phyloP scores from a whole-genome alignment of 2,797 vertebrate species.

The Telmatherina bonti region DNA sequence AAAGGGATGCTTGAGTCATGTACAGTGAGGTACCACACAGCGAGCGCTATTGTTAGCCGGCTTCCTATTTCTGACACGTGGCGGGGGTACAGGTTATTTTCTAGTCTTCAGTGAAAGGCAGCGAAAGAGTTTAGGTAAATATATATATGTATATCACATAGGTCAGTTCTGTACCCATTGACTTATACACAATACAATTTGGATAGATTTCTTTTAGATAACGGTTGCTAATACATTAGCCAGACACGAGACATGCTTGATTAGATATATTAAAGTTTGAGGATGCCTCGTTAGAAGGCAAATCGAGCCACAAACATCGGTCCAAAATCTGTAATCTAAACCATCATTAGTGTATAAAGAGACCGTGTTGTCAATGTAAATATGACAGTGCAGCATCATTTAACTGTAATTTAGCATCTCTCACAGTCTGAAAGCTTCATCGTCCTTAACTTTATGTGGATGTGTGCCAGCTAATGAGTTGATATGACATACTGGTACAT shows the following conservation, averaged over 20 bases:
- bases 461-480: neutral
- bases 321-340: neutral
- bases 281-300: neutral
- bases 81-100: constrained; percentile 36
- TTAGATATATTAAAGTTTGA: neutral
- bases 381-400: neutral
- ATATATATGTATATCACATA: too few species aligned
- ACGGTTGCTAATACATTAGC: constrained; percentile 30
- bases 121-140: neutral
- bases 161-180: neutral
- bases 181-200: neutral
- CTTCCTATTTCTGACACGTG: constrained; percentile 70
- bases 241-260: constrained; percentile 1
- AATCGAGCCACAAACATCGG: too few species aligned
- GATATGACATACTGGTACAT: neutral
- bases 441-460: neutral
- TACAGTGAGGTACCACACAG: constrained; percentile 45
- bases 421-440: constrained; percentile 40
- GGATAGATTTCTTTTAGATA: neutral
- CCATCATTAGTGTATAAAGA: neutral
- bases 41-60: constrained; percentile 77
- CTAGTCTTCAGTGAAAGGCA: neutral
- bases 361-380: too few species aligned
- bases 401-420: neutral
- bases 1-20: constrained; percentile 67